Conservation (phyloP, 1,140 invertebrate species). For the Phthorimaea operculella region DNA sequence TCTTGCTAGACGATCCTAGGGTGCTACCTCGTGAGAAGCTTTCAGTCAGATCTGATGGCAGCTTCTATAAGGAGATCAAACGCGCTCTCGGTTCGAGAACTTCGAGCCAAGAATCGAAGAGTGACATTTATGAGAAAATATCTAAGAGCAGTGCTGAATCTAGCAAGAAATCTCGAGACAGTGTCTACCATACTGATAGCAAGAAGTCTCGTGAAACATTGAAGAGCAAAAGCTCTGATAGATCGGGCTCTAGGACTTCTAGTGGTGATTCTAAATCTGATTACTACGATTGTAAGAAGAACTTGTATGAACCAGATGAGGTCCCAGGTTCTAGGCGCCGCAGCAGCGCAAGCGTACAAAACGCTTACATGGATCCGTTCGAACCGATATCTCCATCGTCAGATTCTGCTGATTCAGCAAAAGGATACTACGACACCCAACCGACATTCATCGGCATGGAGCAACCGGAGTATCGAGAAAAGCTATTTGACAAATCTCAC, state of each 20-base stretch:
- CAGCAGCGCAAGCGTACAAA: conserved; percentile 48
- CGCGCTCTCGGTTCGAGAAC: conserved; percentile 70
- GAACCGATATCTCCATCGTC: conserved; percentile 70
- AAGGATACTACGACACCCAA: conserved; percentile 72
- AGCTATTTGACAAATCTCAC: conserved; percentile 66
- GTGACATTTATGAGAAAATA: conserved; percentile 74
- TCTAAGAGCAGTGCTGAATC: conserved; percentile 72
- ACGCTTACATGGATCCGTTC: conserved; percentile 56
- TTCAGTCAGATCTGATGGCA: conserved; percentile 74
- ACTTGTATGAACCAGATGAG: conserved; percentile 54
- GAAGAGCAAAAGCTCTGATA: conserved; percentile 70
- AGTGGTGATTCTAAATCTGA: conserved; percentile 74
- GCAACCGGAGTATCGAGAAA: conserved; percentile 55
- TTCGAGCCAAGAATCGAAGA: conserved; percentile 75
- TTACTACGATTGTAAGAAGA: conserved; percentile 65
- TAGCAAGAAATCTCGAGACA: conserved; percentile 72
- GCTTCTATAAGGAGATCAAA: conserved; percentile 75
- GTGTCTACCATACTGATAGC: conserved; percentile 72
- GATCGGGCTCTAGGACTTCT: conserved; percentile 69
- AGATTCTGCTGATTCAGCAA: conserved; percentile 72
- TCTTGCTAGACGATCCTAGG: conserved; percentile 74
- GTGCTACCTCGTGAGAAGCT: conserved; percentile 75
- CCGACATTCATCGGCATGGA: conserved; percentile 56
- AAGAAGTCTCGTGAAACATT: conserved; percentile 72
- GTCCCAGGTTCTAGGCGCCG: conserved; percentile 36